These are phyloP conservation scores for Arion vulgaris DNA, from an alignment of 1,140 invertebrate genomes.

Conservation along the genomic window DNA sequence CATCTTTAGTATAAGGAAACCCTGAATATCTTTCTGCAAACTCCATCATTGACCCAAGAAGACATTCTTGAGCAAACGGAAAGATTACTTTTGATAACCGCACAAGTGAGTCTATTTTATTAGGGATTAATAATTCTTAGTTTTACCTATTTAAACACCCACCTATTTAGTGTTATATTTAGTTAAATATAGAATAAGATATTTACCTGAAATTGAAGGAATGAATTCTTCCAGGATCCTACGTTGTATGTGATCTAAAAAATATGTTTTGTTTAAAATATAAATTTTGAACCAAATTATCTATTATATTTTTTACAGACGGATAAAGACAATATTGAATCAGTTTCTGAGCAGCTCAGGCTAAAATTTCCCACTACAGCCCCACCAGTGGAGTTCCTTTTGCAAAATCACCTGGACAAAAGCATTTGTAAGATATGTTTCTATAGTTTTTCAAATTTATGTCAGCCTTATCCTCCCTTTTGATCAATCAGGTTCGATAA, in stretches of 20 bases:
- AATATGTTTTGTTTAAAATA: neutral
- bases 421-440: slow-evolving; percentile 36
- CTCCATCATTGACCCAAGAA: slow-evolving; percentile 4
- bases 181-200: no score
- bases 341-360: slow-evolving; percentile 33
- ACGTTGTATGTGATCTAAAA: no score
- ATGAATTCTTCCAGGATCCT: no score
- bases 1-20: slow-evolving; percentile 2
- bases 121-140: no score
- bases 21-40: slow-evolving; percentile 20
- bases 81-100: neutral
- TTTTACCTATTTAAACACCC: no score
- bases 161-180: no score
- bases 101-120: neutral
- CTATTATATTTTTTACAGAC: slow-evolving; percentile 19
- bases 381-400: slow-evolving; percentile 44
- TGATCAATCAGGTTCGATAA: no score
- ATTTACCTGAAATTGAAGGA: no score
- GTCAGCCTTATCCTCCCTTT: no score
- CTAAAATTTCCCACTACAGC: slow-evolving; percentile 40
- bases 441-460: neutral
- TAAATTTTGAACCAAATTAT: neutral
- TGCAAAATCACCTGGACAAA: slow-evolving; percentile 42
- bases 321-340: slow-evolving; percentile 29
- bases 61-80: neutral